Percentiles rank a stretch among this genome's conserved stretches.
Conservation (phyloP, 2,888 invertebrate genomes). For the Drosophila atripex region DNA sequence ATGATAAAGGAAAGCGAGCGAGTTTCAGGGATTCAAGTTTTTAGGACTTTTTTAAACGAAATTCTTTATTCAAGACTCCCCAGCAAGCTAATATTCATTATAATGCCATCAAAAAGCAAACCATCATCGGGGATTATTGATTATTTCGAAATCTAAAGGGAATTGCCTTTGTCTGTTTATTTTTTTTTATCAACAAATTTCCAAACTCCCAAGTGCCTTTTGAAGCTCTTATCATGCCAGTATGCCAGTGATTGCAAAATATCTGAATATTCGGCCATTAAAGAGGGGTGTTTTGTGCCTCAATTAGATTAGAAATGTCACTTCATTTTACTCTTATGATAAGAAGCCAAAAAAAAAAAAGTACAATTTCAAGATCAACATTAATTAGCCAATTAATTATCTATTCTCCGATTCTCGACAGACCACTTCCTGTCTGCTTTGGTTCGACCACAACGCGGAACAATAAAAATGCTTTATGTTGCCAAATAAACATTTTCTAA, state of each 20-base stretch:
- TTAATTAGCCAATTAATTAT: constrained; percentile 29
- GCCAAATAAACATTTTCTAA: constrained; percentile 33
- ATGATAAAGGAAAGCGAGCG: not conserved
- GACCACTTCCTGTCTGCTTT: constrained; percentile 28
- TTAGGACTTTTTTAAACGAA: no score
- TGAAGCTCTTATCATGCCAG: not conserved
- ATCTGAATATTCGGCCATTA: not conserved
- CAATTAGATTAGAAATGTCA: constrained; percentile 23
- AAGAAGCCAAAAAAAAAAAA: not conserved
- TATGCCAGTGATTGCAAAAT: not conserved
- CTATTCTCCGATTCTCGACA: constrained; percentile 5
- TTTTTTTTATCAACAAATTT: constrained; percentile 22
- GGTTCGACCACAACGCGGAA: constrained; percentile 22
- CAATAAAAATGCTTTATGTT: constrained; percentile 14
- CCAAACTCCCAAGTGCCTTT: not conserved
- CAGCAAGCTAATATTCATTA: no score
- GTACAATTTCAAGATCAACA: constrained; percentile 19
- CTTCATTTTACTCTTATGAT: not conserved
- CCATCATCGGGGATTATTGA: constrained; percentile 9
- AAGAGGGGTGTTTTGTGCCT: not conserved
- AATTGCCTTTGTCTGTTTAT: not conserved
- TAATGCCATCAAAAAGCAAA: not conserved
- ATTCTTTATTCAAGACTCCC: no score
- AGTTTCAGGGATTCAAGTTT: no score
- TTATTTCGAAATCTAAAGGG: constrained; percentile 12